Base-by-base conservation (phyloP, 1,140 invertebrate genomes). In the Andrena cerasifolii region DNA sequence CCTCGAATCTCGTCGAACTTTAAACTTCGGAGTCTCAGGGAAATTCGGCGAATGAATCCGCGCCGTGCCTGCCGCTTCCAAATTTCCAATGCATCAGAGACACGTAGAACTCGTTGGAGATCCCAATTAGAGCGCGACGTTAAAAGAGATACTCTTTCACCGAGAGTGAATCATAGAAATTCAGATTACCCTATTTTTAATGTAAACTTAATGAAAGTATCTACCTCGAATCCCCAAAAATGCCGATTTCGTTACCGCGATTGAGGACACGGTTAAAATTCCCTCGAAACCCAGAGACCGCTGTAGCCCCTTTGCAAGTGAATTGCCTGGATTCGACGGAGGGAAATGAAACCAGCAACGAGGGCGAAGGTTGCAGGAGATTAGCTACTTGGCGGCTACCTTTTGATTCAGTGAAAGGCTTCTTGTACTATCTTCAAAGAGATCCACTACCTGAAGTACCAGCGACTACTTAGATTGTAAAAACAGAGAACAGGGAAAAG, bases 361-460 rank as follows among this genome's bases (percentile, higher is more conserved):
- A 74, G 72, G 68, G 16, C 36, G 73, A 75, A 75, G 68, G 73
- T 75, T 63, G 66, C 40, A 58, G 28, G 4, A 67, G 40, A 40
- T 56, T 56, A 43, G 73, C 73, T 75, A 75, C 63, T 75, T 75
- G 63, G 63, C 12, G 51, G 51, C 67, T 75, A n/a, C 73, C 63
- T 75, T 75, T 75, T 75, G 73, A 75, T 75, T 67, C 73, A 40
- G 51, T 75, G 73, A 75, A 75, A 68, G 73, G 63, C 40, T 36
- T 47, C 62, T 14, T 14, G 5, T 36, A 24, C 62, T 28, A 75
- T 75, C 63, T 68, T 75, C 72, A 75, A 68, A 75, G 73, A 58
- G 73, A 40, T 31, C n/a, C 31, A 5, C 47, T 24, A 36, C 16
- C 28, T 4, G 63, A 36, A 24, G n/a, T 24, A 67, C n/a, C n/a